Evolutionary conservation across 2,113 vertebrate genomes (phyloP).

Genomic region (Sebastes schlegelii): DNA sequence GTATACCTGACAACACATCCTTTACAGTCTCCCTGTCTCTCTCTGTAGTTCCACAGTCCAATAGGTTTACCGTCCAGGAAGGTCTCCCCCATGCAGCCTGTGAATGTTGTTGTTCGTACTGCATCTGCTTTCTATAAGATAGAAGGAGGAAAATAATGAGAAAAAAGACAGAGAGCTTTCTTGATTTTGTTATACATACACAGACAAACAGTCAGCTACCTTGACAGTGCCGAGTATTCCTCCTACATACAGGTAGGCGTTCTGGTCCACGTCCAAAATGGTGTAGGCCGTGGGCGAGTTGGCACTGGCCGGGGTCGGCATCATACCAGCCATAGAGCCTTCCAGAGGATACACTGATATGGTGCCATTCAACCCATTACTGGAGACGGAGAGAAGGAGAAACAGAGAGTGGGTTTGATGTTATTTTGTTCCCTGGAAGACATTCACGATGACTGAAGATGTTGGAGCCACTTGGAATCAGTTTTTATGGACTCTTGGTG

Average conservation of each 20-base stretch:
- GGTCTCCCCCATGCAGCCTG: slow-evolving; percentile 97
- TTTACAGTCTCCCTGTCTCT: slow-evolving; percentile 94
- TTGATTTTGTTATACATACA: slow-evolving; percentile 6
- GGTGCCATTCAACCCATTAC: slow-evolving; percentile 94
- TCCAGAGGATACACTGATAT: slow-evolving; percentile 93
- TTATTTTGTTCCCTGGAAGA: slow-evolving; percentile 43
- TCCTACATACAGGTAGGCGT: slow-evolving; percentile 96
- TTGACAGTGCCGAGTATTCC: slow-evolving; percentile 92
- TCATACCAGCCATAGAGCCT: slow-evolving; percentile 90
- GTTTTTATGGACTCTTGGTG: slow-evolving; percentile 55
- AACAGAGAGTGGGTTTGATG: not conserved
- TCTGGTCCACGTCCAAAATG: slow-evolving; percentile 95
- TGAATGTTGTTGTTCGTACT: slow-evolving; percentile 91
- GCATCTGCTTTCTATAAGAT: slow-evolving; percentile 92
- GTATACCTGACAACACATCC: slow-evolving; percentile 93
- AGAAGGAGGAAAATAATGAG: not conserved
- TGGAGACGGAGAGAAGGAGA: slow-evolving; percentile 62
- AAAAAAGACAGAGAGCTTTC: not conserved
- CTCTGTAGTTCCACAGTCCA: slow-evolving; percentile 97
- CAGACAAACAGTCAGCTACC: slow-evolving; percentile 77
- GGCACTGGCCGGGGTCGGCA: slow-evolving; percentile 85
- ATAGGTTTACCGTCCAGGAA: slow-evolving; percentile 95
- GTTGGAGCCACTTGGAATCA: slow-evolving; percentile 25
- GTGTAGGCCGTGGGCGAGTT: slow-evolving; percentile 90
- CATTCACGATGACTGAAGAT: slow-evolving; percentile 28